Evolutionary conservation across 2,113 vertebrate genomes (phyloP).

Genomic region (Calyptommatus sinebrachiatus): DNA sequence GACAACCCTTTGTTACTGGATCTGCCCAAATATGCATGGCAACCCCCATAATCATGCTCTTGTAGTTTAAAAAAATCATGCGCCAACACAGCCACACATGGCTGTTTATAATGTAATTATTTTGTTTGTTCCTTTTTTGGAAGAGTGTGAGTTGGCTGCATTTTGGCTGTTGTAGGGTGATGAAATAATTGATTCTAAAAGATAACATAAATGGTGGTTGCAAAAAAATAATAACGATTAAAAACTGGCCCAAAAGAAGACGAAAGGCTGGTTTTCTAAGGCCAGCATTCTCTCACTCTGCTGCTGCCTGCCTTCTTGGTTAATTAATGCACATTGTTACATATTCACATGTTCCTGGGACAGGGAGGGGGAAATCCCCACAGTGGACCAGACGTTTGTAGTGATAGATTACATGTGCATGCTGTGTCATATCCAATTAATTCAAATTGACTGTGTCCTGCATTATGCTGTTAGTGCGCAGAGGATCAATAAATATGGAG

Average conservation of each 20-base stretch:
- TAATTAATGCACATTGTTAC: conserved; percentile 59
- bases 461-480: conserved; percentile 87
- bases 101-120: too few relatives aligned
- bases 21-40: too few relatives aligned
- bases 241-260: not conserved
- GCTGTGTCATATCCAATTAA: conserved; percentile 97
- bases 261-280: not conserved
- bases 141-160: too few relatives aligned
- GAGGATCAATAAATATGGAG: conserved; percentile 97
- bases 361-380: conserved; percentile 74
- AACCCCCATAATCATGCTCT: too few relatives aligned
- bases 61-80: too few relatives aligned
- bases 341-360: conserved; percentile 74
- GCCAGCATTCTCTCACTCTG: conserved; percentile 36
- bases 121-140: too few relatives aligned
- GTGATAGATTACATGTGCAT: conserved; percentile 92
- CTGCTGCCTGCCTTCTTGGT: conserved; percentile 54
- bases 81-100: too few relatives aligned
- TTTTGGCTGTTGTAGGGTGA: too few relatives aligned
- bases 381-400: conserved; percentile 79
- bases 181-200: too few relatives aligned
- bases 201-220: too few relatives aligned
- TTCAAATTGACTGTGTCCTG: conserved; percentile 90
- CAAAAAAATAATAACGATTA: too few relatives aligned
- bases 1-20: too few relatives aligned